Conservation (phyloP, 1,140 invertebrate species). For the Drosophila quadrilineata region DNA sequence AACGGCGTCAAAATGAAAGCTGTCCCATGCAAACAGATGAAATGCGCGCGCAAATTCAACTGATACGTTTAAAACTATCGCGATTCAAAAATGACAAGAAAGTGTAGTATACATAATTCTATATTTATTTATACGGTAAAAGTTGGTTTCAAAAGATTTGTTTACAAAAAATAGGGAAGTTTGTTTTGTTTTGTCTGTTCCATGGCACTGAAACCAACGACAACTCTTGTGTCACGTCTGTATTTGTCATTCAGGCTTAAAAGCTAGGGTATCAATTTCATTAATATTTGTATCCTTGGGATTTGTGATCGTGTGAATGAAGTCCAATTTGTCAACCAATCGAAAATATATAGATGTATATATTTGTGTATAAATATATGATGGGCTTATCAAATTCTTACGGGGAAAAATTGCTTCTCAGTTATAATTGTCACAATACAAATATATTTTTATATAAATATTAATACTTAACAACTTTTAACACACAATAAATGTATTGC, state of each 20-base stretch:
- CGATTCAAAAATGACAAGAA: background rate
- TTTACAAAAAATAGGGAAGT: constrained; percentile 65
- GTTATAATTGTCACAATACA: constrained; percentile 71
- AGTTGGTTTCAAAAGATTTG: constrained; percentile 60
- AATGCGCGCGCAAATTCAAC: constrained; percentile 31
- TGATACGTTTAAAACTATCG: background rate
- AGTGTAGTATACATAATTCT: constrained; percentile 36
- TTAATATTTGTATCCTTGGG: constrained; percentile 38
- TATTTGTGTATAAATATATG: no score
- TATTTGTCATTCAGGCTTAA: constrained; percentile 48
- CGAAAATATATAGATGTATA: constrained; percentile 24
- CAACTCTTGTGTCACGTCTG: constrained; percentile 51
- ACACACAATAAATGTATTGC: constrained; percentile 59
- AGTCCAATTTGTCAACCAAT: constrained; percentile 29
- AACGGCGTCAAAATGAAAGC: constrained; percentile 12
- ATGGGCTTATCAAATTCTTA: no score
- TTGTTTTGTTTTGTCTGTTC: constrained; percentile 39
- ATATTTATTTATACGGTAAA: constrained; percentile 71
- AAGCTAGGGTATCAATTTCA: constrained; percentile 22
- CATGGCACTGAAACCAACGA: constrained; percentile 59
- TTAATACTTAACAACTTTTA: constrained; percentile 69
- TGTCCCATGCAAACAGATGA: background rate
- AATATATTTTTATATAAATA: constrained; percentile 44
- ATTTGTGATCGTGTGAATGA: constrained; percentile 35
- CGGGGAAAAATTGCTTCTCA: constrained; percentile 66